Conservation (phyloP, 2,797 vertebrate genomes). For the Alauda arvensis region DNA sequence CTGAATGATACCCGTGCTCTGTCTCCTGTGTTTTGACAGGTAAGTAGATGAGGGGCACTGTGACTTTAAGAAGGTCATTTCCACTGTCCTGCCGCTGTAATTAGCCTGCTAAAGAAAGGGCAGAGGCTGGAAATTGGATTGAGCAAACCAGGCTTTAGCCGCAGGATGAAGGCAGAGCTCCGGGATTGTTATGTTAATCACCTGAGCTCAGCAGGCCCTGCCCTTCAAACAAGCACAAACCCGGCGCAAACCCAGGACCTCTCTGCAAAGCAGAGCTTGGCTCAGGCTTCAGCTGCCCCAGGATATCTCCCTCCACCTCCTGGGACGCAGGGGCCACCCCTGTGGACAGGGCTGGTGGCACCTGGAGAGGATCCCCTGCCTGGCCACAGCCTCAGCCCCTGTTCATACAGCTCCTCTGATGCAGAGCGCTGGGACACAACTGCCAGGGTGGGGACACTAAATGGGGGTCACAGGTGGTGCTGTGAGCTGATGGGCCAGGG, state of each 20-base stretch:
- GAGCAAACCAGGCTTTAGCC: conserved; percentile 74
- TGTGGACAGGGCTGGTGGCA: neutral
- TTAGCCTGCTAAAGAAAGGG: conserved; percentile 79
- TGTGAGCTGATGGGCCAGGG: neutral
- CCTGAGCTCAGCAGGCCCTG: conserved; percentile 75
- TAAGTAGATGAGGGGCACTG: conserved; percentile 38
- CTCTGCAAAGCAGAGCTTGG: neutral
- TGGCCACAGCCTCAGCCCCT: neutral
- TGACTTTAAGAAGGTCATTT: conserved; percentile 75
- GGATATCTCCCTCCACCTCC: neutral
- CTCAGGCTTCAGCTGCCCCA: neutral
- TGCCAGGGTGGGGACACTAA: neutral
- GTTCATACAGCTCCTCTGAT: neutral
- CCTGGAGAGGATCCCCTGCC: neutral
- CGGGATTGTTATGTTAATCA: conserved; percentile 79
- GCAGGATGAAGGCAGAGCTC: conserved; percentile 69
- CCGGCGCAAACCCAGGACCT: conserved; percentile 9
- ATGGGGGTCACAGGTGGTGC: neutral
- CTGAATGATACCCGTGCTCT: neutral
- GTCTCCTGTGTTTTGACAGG: conserved; percentile 27
- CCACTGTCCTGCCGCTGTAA: conserved; percentile 66
- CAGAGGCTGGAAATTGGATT: conserved; percentile 77
- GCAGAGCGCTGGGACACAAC: accelerated
- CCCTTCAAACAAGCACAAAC: conserved; percentile 67
- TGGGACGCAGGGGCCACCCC: neutral